Evolutionary conservation across 2,888 invertebrate species (phyloP).

Genomic region (Darwinula stevensoni): DNA sequence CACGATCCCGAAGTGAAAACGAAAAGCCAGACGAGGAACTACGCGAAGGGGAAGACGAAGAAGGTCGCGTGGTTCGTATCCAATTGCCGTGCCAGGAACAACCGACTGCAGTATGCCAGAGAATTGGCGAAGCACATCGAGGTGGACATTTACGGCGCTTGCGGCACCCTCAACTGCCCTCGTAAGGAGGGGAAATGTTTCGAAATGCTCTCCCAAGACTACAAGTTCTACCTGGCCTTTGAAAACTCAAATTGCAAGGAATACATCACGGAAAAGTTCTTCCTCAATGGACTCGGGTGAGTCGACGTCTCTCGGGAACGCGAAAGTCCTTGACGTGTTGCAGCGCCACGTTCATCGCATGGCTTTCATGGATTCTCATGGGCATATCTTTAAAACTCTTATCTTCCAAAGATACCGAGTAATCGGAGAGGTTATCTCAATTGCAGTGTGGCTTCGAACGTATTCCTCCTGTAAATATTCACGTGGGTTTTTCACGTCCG

Average conservation of each 20-base stretch:
- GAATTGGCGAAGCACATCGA: conserved; percentile 56
- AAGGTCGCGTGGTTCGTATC: conserved; percentile 91
- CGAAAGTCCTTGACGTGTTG: too few relatives aligned
- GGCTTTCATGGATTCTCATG: too few relatives aligned
- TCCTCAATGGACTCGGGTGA: conserved; percentile 68
- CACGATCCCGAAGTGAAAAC: conserved; percentile 38
- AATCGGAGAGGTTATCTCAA: too few relatives aligned
- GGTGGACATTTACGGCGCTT: conserved; percentile 62
- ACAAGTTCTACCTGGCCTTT: conserved; percentile 88
- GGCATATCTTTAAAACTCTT: too few relatives aligned
- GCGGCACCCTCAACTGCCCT: conserved; percentile 56
- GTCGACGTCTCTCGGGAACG: too few relatives aligned
- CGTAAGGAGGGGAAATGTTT: conserved; percentile 59
- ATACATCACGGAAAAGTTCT: conserved; percentile 90
- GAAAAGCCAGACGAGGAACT: conserved; percentile 30
- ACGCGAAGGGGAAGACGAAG: conserved; percentile 68
- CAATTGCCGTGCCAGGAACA: conserved; percentile 77
- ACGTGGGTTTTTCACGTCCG: too few relatives aligned
- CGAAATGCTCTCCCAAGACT: conserved; percentile 61
- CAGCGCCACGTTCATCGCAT: too few relatives aligned
- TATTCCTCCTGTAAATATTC: too few relatives aligned
- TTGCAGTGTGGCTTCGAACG: too few relatives aligned
- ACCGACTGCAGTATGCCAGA: conserved; percentile 54
- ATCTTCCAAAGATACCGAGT: too few relatives aligned
- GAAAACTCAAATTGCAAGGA: conserved; percentile 90